Evolutionary conservation across 2,888 invertebrate genomes (phyloP), one percentile per base, ranked within the genome.

Genomic region (Macaria liturata): DNA sequence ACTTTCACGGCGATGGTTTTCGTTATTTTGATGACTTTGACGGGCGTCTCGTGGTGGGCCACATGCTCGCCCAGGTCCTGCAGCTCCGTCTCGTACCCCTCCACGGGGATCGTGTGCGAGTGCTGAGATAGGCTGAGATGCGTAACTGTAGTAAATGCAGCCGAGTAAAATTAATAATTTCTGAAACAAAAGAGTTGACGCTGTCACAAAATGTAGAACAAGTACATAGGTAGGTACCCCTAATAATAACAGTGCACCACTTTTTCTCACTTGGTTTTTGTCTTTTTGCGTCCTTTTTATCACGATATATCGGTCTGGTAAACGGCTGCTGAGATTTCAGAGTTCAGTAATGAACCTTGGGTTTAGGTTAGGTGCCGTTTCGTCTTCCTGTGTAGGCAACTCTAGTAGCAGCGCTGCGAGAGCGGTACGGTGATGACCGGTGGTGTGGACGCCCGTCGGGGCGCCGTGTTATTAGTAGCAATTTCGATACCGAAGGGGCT

Each of bases 1-100:
- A 95, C 89, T 75, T 94, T 95, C 48, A 95, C 92, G 30, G 94
- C 94, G 40, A 94, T 90, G 4, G 95, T 94, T 83, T 95, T 95
- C 3, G 93, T 94, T 31, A 95, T 93, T 81, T 93, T 94, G 48
- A 95, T 92, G 42, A 94, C 81, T 83, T 93, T 94, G 4, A 94
- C 94, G 5, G 95, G 95, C 31, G 95, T 87, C 70, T 94, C 93
- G 5, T 84, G 88, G 54, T 83, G 74, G 59, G 91, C 88, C n/a
- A 92, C 88, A 59, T 92, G 90, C 67, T 92, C 81, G 4, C 92
- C 92, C 20, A 92, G 80, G 59, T 84, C 77, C 65, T 91, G 84
- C 30, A 92, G 70, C 74, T 91, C 86, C 1, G 88, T 80, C 69
- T 91, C 84, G 62, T 92, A 92, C 51, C 86, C 83, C 70, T 91